Base-by-base conservation (phyloP, 2,113 vertebrate genomes). In the Engystomops pustulosus region DNA sequence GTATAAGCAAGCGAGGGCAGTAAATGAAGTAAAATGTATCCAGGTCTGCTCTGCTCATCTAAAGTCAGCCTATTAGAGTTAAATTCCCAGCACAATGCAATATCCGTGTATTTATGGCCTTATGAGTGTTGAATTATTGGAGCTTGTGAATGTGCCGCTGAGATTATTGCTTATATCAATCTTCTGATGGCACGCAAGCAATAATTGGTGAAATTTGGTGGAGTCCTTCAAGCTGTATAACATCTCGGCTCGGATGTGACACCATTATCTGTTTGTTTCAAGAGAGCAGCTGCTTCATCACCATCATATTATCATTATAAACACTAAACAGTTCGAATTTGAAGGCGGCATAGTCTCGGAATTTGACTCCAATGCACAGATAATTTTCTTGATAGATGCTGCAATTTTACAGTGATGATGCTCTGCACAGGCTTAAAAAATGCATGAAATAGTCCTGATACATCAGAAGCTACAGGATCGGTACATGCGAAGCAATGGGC, bases 231-330 rank as follows among this genome's bases (percentile, higher is more conserved):
- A 85, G 75, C 83, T 85, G 83, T 85, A 85, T 85, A 85, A 85
- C 83, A 85, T 85, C 62, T 79, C 83, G 30, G 74, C 83, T 85
- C 62, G 65, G 75, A 85, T 79, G 74, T 79, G 83, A 85, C 83
- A 85, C 83, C 49, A 79, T 85, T 85, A 85, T 85, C 83, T 85
- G 83, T 85, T 85, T 85, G 83, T 85, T 85, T 85, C 83, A 60
- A 85, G 83, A 85, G 75, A 78, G 65, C 83, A 85, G 83, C 83
- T 85, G 83, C 74, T 85, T 77, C 75, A 85, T 85, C 83, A 85
- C 83, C 83, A 85, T 85, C 83, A 85, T 78, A 85, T 85, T 85
- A 85, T 85, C 83, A 85, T 85, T 85, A 85, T 79, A 85, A 85
- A 85, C 75, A 85, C 83, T 85, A 85, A 85, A 85, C 83, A 85